phyloP scores from a whole-genome alignment of 2,113 vertebrate genomes.

The Scalopus aquaticus region DNA sequence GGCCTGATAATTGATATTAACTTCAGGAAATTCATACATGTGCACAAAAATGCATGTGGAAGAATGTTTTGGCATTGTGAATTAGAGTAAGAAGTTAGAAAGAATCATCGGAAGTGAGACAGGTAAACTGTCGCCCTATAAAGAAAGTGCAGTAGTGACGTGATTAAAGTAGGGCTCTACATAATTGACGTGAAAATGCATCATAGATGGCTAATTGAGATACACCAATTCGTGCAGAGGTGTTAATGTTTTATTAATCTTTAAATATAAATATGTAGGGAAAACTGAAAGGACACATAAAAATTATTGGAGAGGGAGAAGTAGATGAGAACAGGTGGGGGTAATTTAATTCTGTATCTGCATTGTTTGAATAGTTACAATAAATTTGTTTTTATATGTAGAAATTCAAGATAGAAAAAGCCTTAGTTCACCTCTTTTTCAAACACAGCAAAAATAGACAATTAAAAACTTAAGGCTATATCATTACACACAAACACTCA shows the following conservation, averaged over 20 bases:
- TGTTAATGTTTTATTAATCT: neutral
- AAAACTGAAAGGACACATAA: neutral
- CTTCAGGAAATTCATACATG: neutral
- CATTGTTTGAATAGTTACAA: neutral
- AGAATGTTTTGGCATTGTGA: neutral
- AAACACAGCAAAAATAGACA: neutral
- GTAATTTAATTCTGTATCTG: neutral
- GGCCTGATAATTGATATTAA: neutral
- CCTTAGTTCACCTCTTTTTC: neutral
- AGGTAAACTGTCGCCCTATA: neutral
- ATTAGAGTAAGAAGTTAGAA: neutral
- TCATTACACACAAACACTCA: neutral
- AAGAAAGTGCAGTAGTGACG: neutral
- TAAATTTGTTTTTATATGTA: slow-evolving; percentile 3
- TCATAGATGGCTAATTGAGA: neutral
- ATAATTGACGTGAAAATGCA: neutral
- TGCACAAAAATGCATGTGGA: neutral
- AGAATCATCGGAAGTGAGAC: neutral
- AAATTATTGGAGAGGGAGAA: neutral
- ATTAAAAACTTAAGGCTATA: neutral
- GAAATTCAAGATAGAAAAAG: neutral
- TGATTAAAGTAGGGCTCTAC: neutral
- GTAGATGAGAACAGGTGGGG: neutral
- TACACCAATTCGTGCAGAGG: neutral
- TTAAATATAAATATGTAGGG: neutral